Evolutionary conservation across 2,888 invertebrate species (phyloP), one percentile per base, ranked within the genome.

Genomic region (Cephalotes varians): DNA sequence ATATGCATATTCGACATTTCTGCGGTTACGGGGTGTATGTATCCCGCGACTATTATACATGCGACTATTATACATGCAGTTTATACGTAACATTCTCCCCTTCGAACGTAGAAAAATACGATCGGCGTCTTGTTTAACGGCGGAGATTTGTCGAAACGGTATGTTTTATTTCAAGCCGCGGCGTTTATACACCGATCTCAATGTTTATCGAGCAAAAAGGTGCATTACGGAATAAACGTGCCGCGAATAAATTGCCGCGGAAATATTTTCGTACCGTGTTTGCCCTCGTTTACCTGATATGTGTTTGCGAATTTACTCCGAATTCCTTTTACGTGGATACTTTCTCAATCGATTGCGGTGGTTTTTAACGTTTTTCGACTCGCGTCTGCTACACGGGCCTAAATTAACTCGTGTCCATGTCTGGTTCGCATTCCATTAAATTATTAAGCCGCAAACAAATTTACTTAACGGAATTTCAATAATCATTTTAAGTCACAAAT

Each of bases 211-310:
- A 82, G 74, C 47, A 71, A 67, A 72, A 69, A 60, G 31, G 60
- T 21, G 56, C 83, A 74, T 81, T 76, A 74, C 65, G 74, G 81
- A 37, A 60, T 67, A 72, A n/a, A 86, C 86, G 86, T 74, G 86
- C 72, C 25, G 44, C 86, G 88, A 88, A 86, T 86, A 86, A 88
- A 87, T 88, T 79, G 86, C 81, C 86, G 74, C 71, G 81, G 72
- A 88, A 84, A 86, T 88, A 81, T 82, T 77, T 77, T 69, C 54
- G 77, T 54, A 56, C 31, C 69, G 81, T 74, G 73, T 82, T 87
- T 74, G 81, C 80, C 80, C 77, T 58, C 83, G 88, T 82, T 86
- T 82, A 85, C 80, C 79, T 28, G 81, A 58, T 82, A 81, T 73
- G 74, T 60, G 82, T 80, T 49, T 81, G 82, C 83, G 83, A 83